Conservation (phyloP, 2,888 invertebrate genomes). For the Microlaimidae sp. region DNA sequence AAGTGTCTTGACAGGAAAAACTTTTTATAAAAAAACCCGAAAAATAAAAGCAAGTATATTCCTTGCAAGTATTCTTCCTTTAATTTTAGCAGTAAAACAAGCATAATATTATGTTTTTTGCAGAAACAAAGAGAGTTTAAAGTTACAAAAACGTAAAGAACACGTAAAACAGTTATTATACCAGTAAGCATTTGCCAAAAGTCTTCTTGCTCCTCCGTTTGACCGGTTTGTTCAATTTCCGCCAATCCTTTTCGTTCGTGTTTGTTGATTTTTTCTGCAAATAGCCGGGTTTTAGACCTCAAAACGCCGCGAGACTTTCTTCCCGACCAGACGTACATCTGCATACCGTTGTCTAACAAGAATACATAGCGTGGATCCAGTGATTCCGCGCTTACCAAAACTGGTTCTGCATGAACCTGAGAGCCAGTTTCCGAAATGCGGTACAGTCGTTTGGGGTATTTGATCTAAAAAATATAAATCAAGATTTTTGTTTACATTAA, state of each 20-base stretch:
- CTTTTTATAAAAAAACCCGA: no score
- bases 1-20: no score
- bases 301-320: constrained; percentile 43
- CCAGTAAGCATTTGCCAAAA: constrained; percentile 57
- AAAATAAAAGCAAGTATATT: no score
- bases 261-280: constrained; percentile 96
- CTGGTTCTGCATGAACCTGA: constrained; percentile 44
- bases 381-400: constrained; percentile 42
- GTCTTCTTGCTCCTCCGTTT: constrained; percentile 61
- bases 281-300: constrained; percentile 47
- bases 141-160: not conserved
- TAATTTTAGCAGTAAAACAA: no score
- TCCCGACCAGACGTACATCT: constrained; percentile 76
- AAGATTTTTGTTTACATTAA: no score
- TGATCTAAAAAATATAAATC: constrained; percentile 7
- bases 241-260: constrained; percentile 88
- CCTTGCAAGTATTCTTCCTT: no score
- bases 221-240: constrained; percentile 63
- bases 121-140: no score
- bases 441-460: constrained; percentile 21
- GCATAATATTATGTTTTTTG: no score
- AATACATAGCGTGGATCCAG: constrained; percentile 82
- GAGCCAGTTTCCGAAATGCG: constrained; percentile 25
- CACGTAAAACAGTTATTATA: no score
- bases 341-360: constrained; percentile 60